Base-by-base conservation (phyloP, 2,888 invertebrate species). In the Lasioglossum calceatum region DNA sequence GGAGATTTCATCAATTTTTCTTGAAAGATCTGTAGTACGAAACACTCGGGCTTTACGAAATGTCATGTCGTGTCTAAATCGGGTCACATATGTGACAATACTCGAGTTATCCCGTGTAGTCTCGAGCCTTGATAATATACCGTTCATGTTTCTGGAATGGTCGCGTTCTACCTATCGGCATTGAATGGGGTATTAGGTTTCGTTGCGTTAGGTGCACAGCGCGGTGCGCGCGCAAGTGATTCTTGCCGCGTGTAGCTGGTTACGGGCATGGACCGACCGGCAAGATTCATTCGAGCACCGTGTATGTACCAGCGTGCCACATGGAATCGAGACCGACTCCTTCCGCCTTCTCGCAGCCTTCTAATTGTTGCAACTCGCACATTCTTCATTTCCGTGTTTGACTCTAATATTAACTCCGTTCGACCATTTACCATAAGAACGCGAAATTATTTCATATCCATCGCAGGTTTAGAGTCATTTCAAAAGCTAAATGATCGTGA, bases 111-210 rank as follows among this genome's bases (percentile, higher is more conserved):
- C 77, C 71, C 75, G 54, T 19, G 47, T 44, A 78, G 44, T 27
- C 50, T 44, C 76, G 54, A 84, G 44, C 85, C 85, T 85, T 85
- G 87, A 86, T 84, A 78, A 86, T 86, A 61, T 78, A 86, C 54
- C 73, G 86, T 86, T 83, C 77, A 73, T 67, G 87, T 86, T 86
- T 87, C 87, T 87, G 84, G 76, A 72, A 84, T 79, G 84, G 81
- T 50, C 81, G 76, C 74, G 58, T 77, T 87, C 73, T 85, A 85
- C 47, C 71, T 84, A 87, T 87, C 70, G 84, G 84, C 87, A 87
- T 87, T 87, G 87, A 84, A 79, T 72, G 36, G 79, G 72, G 77
- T 87, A 84, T 87, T 78, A 87, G 14, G 79, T 87, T 87, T 81
- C 87, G n/a, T 23, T 36, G 50, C 75, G 79, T 79, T 84, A 79